These are phyloP conservation scores for crab-eating macaque (Macaca fascicularis) DNA, from an alignment of 2,113 vertebrate genomes.

Conservation along the genomic window DNA sequence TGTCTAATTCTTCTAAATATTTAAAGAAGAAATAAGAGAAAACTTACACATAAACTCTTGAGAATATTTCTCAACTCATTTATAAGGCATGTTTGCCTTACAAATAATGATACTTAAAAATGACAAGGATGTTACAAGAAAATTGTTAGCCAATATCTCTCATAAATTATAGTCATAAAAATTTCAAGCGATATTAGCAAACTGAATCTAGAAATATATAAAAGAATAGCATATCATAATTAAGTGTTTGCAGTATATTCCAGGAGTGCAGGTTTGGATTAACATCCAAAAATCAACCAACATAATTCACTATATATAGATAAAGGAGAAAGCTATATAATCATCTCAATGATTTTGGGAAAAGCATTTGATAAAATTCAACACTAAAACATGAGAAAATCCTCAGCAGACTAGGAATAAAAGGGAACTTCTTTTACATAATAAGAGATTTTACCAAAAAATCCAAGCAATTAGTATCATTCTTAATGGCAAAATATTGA, in stretches of 20 bases:
- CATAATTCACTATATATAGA: neutral
- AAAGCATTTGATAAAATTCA: conserved; percentile 7
- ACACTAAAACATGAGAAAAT: neutral
- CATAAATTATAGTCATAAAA: conserved; percentile 19
- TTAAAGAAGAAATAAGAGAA: conserved; percentile 26
- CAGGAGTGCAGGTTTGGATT: neutral
- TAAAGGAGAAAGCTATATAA: neutral
- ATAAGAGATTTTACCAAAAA: neutral
- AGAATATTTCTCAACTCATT: neutral
- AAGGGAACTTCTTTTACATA: neutral
- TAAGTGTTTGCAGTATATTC: neutral
- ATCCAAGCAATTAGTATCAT: neutral
- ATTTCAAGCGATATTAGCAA: neutral
- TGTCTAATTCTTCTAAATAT: conserved; percentile 23
- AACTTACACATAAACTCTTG: neutral
- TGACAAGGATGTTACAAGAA: neutral
- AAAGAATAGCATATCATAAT: neutral
- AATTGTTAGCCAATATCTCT: conserved; percentile 14
- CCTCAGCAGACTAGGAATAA: neutral
- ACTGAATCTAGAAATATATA: conserved; percentile 24
- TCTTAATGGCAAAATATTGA: neutral
- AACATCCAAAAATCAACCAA: neutral
- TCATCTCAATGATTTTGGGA: neutral
- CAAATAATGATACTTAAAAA: neutral
- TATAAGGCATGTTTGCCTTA: neutral